A percentile compares a stretch with the other conserved stretches of the same genome.
Conservation (phyloP, 2,113 vertebrate species). For the Malurus alboscapulatus region DNA sequence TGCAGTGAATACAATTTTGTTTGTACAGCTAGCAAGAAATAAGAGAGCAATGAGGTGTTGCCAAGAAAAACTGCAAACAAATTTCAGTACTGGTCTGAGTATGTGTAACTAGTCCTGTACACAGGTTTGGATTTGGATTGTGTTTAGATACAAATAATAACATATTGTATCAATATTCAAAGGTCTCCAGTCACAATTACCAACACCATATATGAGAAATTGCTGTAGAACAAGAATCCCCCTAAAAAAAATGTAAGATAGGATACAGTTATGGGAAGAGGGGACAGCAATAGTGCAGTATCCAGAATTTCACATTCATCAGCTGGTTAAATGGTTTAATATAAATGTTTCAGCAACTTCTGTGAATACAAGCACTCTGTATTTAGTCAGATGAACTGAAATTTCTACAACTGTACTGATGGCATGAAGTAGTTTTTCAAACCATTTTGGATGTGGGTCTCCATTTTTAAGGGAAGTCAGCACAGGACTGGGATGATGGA, state of each 20-base stretch:
- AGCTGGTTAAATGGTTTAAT: background rate
- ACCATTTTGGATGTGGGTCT: background rate
- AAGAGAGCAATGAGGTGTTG: background rate
- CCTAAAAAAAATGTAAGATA: background rate
- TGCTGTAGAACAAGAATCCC: background rate
- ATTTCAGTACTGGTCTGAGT: background rate
- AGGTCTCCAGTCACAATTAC: background rate
- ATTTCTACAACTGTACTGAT: background rate
- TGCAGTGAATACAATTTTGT: background rate
- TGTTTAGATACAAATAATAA: background rate
- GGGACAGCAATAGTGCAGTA: background rate
- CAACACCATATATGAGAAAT: background rate
- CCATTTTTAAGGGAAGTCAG: background rate
- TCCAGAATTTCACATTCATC: background rate
- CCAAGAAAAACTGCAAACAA: slow-evolving; percentile 14
- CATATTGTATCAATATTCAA: background rate
- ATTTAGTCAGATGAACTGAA: background rate
- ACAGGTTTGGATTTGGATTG: background rate
- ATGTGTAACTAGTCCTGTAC: background rate
- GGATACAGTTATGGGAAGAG: background rate
- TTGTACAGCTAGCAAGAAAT: background rate
- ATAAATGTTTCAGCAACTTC: background rate
- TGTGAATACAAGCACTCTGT: background rate
- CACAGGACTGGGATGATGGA: background rate
- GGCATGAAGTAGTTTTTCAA: background rate